A percentile compares a stretch with the other conserved stretches of the same genome.
phyloP scores from a whole-genome alignment of 2,113 vertebrate genomes.

The Microtus montanus region DNA sequence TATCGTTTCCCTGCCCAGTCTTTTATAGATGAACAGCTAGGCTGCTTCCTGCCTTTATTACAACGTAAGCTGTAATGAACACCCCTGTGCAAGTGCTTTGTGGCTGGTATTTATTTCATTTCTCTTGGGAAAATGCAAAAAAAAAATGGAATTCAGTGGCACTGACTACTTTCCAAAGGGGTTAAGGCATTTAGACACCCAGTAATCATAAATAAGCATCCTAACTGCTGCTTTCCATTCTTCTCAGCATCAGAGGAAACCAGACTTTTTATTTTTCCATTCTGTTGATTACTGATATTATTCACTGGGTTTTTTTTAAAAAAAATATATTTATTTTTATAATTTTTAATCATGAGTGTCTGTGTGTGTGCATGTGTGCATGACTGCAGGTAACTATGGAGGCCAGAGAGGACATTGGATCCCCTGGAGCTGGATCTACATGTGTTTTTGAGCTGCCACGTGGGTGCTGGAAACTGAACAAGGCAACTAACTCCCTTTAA shows the following conservation, averaged over 20 bases:
- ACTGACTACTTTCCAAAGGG: constrained; percentile 1
- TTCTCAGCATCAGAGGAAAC: constrained; percentile 12
- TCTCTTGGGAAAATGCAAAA: background rate
- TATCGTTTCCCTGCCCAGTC: background rate
- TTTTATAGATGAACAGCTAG: background rate
- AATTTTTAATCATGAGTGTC: background rate
- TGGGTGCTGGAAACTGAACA: background rate
- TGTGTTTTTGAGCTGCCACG: background rate
- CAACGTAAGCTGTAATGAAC: background rate
- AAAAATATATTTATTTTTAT: background rate
- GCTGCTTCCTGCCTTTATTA: constrained; percentile 5
- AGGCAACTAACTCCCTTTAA: background rate
- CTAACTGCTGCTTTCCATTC: background rate
- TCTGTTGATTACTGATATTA: constrained; percentile 15
- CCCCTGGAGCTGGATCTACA: background rate
- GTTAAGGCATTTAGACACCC: background rate
- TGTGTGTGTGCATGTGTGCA: background rate
- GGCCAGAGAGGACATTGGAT: background rate
- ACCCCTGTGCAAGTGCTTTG: background rate
- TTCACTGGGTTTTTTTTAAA: background rate
- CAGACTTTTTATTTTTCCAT: constrained; percentile 41
- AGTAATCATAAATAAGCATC: background rate
- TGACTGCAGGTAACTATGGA: background rate
- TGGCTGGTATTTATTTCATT: constrained; percentile 31
- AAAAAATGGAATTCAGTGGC: background rate